These are phyloP conservation scores for Camelus bactrianus DNA, from an alignment of 2,113 vertebrate species.

Conservation along the genomic window DNA sequence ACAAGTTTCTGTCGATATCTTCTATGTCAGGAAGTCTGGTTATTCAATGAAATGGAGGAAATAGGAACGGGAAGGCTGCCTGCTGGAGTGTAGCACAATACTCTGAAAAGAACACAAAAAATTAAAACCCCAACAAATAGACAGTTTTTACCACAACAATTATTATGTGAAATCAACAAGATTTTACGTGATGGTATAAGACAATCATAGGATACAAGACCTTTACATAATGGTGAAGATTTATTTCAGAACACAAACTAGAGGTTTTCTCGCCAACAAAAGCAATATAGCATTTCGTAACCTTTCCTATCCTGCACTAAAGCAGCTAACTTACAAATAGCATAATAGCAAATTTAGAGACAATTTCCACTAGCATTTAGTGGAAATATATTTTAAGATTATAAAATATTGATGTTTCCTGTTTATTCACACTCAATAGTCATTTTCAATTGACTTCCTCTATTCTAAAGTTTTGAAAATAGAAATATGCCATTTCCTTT, in stretches of 20 bases:
- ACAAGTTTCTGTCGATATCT: not conserved
- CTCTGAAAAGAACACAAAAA: not conserved
- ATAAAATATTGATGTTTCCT: not conserved
- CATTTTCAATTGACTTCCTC: not conserved
- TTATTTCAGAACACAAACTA: not conserved
- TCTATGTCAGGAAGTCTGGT: not conserved
- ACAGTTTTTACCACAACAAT: not conserved
- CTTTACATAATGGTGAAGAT: not conserved
- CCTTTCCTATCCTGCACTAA: not conserved
- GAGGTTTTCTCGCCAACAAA: not conserved
- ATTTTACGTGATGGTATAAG: not conserved
- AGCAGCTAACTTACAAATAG: not conserved
- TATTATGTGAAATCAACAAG: not conserved
- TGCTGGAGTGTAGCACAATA: not conserved
- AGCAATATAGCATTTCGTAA: not conserved
- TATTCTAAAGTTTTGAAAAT: not conserved
- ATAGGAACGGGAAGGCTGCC: fast-evolving
- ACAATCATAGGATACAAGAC: not conserved
- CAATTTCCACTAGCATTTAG: not conserved
- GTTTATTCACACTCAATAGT: not conserved
- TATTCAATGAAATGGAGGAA: not conserved
- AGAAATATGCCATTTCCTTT: not conserved
- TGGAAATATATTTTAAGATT: not conserved
- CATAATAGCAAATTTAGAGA: not conserved
- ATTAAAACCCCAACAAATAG: not conserved